Evolutionary conservation across 2,113 vertebrate species (phyloP).

Genomic region (Podilymbus podiceps): DNA sequence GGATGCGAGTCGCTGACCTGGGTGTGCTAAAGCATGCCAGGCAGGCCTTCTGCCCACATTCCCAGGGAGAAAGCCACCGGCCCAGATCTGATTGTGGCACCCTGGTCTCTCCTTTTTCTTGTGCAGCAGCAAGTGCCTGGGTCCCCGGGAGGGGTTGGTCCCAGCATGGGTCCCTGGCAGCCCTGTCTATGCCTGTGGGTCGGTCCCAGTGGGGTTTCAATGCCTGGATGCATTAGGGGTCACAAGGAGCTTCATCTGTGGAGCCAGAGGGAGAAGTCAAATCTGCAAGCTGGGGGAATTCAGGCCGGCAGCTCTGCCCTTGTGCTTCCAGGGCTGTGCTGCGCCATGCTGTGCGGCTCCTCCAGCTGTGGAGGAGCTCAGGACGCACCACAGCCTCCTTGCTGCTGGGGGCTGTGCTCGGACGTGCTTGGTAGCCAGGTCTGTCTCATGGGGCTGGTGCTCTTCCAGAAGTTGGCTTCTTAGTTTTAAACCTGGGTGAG

Average conservation of each 20-base stretch:
- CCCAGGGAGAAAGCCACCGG: background rate
- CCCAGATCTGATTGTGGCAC: accelerated
- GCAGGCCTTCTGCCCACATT: background rate
- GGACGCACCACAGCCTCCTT: background rate
- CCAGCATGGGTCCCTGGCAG: background rate
- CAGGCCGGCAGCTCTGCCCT: background rate
- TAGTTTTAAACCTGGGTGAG: background rate
- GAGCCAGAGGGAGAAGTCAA: background rate
- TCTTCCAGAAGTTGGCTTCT: background rate
- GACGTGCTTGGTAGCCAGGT: background rate
- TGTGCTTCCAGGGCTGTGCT: background rate
- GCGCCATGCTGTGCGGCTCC: accelerated
- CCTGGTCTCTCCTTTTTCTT: background rate
- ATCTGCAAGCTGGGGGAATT: background rate
- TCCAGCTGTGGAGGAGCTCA: background rate
- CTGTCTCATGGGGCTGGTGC: background rate
- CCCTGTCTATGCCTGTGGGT: background rate
- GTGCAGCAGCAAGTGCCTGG: background rate
- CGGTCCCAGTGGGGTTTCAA: accelerated
- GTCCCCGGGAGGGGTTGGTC: background rate
- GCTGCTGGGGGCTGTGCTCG: background rate
- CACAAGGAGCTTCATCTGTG: background rate
- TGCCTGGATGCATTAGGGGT: no score
- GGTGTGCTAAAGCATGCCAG: background rate
- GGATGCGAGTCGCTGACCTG: background rate